Conservation (phyloP, 2,888 invertebrate species). For the Dryococelus australis region DNA sequence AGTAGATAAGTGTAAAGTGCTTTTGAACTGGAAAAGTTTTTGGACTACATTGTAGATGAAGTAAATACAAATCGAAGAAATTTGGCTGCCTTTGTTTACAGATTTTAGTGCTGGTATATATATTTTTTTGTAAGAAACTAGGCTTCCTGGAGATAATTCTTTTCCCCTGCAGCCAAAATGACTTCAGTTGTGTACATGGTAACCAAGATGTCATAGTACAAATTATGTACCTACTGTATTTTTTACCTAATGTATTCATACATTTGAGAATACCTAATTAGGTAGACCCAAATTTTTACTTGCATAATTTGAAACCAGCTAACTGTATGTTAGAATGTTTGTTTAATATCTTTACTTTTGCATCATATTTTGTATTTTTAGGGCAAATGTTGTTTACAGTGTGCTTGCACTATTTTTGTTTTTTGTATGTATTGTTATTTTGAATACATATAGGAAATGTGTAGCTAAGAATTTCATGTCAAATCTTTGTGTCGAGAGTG, state of each 20-base stretch:
- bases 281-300: not conserved
- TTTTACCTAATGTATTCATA: not conserved
- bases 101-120: not conserved
- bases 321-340: no score
- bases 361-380: not conserved
- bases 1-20: constrained; percentile 27
- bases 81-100: not conserved
- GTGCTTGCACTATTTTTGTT: not conserved
- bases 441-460: not conserved
- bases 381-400: not conserved
- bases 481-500: no score
- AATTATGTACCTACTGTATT: not conserved
- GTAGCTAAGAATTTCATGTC: not conserved
- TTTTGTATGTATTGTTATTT: not conserved
- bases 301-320: not conserved
- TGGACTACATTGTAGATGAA: not conserved
- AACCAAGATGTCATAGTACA: constrained; percentile 16
- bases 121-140: not conserved
- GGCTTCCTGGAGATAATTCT: not conserved
- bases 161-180: not conserved
- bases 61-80: not conserved
- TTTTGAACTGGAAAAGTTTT: constrained; percentile 18
- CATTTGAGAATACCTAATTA: not conserved
- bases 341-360: not conserved
- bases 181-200: constrained; percentile 7